Evolutionary conservation across 2,797 vertebrate species (phyloP).

Genomic region (Mareca strepera): DNA sequence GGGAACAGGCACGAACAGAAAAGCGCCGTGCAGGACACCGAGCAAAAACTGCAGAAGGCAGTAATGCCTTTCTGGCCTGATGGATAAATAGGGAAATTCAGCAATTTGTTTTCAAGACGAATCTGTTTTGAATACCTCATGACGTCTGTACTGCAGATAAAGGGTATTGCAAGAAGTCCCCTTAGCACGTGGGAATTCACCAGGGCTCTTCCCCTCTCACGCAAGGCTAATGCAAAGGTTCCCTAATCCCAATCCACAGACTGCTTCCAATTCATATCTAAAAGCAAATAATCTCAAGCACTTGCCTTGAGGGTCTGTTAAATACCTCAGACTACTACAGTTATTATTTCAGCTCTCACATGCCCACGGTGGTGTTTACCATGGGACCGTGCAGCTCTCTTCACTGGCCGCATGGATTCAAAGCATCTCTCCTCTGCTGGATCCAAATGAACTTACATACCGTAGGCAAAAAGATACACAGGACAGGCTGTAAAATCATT

Average conservation of each 20-base stretch:
- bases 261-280: not conserved
- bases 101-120: not conserved
- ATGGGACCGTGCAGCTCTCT: fast-evolving
- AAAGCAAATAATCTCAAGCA: not conserved
- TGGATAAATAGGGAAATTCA: not conserved
- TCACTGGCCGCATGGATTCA: not conserved
- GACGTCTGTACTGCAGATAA: not conserved
- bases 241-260: not conserved
- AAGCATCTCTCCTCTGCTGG: not conserved
- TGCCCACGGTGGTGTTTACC: not conserved
- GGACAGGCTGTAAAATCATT: not conserved
- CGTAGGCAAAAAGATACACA: not conserved
- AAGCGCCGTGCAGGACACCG: not conserved
- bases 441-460: not conserved
- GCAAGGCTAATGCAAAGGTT: fast-evolving
- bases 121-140: not conserved
- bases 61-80: not conserved
- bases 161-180: not conserved
- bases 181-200: not conserved
- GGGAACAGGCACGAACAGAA: not conserved
- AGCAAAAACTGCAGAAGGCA: not conserved
- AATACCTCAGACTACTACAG: not conserved
- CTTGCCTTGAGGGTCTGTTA: not conserved
- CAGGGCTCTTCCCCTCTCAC: not conserved
- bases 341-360: not conserved